These are phyloP conservation scores for Mactromeris polynyma DNA, from an alignment of 2,888 invertebrate genomes.

Conservation along the genomic window DNA sequence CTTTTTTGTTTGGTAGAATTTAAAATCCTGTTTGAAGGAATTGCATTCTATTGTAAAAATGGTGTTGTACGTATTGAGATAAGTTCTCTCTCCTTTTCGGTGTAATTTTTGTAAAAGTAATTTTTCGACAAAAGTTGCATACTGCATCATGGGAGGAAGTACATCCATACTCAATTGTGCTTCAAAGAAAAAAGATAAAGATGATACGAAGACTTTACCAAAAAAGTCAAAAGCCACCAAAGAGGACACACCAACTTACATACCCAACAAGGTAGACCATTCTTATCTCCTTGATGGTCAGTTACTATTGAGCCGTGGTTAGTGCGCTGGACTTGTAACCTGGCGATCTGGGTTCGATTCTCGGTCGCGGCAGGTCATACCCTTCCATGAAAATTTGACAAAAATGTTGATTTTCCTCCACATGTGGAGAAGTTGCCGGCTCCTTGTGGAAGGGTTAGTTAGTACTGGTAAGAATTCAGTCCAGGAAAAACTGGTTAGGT, in stretches of 20 bases:
- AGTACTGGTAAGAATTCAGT: too few species aligned
- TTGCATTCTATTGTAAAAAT: neutral
- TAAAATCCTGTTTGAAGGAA: neutral
- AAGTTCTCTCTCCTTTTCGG: constrained; percentile 5
- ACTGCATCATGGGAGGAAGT: constrained; percentile 63
- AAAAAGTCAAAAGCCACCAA: neutral
- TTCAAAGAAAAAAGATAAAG: constrained; percentile 65
- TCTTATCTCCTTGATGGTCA: neutral
- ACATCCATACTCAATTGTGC: constrained; percentile 64
- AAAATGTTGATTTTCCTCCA: too few species aligned
- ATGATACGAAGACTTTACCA: constrained; percentile 39
- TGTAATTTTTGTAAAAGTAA: constrained; percentile 32
- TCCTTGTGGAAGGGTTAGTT: too few species aligned
- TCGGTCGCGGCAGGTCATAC: too few species aligned
- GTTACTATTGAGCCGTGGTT: too few species aligned
- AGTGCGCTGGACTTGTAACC: too few species aligned
- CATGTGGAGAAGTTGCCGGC: too few species aligned
- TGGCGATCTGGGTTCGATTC: too few species aligned
- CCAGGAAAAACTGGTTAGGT: too few species aligned
- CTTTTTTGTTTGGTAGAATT: neutral
- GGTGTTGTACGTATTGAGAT: neutral
- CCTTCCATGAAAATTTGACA: too few species aligned
- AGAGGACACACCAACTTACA: constrained; percentile 19
- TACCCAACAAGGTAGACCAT: neutral
- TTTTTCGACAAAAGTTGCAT: constrained; percentile 38